Conservation (phyloP, 2,888 invertebrate species). For the Lysandra coridon region DNA sequence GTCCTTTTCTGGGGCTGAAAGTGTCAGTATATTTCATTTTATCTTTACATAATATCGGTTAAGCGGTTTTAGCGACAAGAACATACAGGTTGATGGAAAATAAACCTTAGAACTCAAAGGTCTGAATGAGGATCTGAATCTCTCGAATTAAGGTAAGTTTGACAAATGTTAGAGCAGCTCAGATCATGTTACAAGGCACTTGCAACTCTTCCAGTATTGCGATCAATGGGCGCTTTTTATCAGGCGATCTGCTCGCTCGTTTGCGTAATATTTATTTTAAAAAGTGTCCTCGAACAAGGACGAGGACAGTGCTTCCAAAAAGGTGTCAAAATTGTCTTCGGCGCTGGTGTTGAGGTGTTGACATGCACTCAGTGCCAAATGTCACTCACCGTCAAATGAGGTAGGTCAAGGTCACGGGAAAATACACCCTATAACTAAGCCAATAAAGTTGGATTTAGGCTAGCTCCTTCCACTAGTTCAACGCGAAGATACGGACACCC, state of each 20-base stretch:
- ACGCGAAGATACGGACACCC: constrained; percentile 75
- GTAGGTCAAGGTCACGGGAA: constrained; percentile 54
- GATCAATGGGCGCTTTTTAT: neutral
- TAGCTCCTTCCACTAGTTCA: constrained; percentile 66
- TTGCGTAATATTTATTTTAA: neutral
- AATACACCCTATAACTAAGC: constrained; percentile 37
- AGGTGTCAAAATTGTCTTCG: constrained; percentile 69
- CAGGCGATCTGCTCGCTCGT: neutral
- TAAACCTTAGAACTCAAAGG: too few relatives aligned
- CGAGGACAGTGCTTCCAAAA: constrained; percentile 47
- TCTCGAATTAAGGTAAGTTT: too few relatives aligned
- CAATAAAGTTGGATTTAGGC: constrained; percentile 49
- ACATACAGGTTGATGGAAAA: too few relatives aligned
- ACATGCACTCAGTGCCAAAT: constrained; percentile 70
- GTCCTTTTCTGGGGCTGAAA: too few relatives aligned
- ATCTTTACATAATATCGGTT: too few relatives aligned
- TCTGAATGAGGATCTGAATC: too few relatives aligned
- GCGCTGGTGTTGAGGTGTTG: constrained; percentile 55
- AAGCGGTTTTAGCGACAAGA: too few relatives aligned
- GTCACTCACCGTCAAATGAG: constrained; percentile 56
- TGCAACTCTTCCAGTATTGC: too few relatives aligned
- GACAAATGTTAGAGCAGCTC: too few relatives aligned
- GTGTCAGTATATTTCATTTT: too few relatives aligned
- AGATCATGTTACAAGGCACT: too few relatives aligned
- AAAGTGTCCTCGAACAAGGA: neutral